These are phyloP conservation scores for Oscheius myriophilus DNA, from an alignment of 2,888 invertebrate species.

Conservation along the genomic window DNA sequence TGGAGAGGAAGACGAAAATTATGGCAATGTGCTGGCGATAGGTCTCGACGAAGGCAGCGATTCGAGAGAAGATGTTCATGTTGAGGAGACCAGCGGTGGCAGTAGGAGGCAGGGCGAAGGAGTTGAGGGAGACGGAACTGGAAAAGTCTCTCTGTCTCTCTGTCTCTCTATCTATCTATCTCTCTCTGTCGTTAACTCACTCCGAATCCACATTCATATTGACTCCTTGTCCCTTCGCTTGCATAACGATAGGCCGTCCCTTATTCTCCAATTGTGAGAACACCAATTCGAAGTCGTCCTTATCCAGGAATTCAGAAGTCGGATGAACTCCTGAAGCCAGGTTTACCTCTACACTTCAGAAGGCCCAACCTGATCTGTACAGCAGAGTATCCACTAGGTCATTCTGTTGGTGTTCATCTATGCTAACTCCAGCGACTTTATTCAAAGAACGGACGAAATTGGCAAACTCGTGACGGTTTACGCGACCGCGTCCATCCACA, in stretches of 20 bases:
- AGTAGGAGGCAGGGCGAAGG: slow-evolving; percentile 62
- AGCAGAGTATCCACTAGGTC: slow-evolving; percentile 50
- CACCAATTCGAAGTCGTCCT: slow-evolving; percentile 66
- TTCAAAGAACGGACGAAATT: slow-evolving; percentile 80
- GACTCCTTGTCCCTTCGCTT: slow-evolving; percentile 63
- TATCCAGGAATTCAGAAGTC: slow-evolving; percentile 52
- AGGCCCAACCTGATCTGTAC: slow-evolving; percentile 34
- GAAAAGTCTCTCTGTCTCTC: slow-evolving; percentile 14
- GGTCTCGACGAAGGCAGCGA: slow-evolving; percentile 86
- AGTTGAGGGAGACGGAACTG: slow-evolving; percentile 68
- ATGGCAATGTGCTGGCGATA: slow-evolving; percentile 93
- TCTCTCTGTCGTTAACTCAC: not conserved
- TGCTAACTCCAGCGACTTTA: slow-evolving; percentile 64
- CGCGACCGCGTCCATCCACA: slow-evolving; percentile 90
- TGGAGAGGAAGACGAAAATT: slow-evolving; percentile 91
- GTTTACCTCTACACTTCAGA: too few species aligned
- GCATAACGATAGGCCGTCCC: slow-evolving; percentile 67
- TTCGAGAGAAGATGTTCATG: slow-evolving; percentile 24
- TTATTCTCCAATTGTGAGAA: slow-evolving; percentile 60
- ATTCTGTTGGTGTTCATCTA: slow-evolving; percentile 53
- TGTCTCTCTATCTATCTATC: too few species aligned
- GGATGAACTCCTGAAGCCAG: slow-evolving; percentile 55
- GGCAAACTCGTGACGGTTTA: slow-evolving; percentile 89
- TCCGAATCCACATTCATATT: slow-evolving; percentile 44
- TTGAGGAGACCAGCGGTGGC: slow-evolving; percentile 22